phyloP scores from a whole-genome alignment of 1,140 invertebrate species.

The Pygmarrhopalites habei region DNA sequence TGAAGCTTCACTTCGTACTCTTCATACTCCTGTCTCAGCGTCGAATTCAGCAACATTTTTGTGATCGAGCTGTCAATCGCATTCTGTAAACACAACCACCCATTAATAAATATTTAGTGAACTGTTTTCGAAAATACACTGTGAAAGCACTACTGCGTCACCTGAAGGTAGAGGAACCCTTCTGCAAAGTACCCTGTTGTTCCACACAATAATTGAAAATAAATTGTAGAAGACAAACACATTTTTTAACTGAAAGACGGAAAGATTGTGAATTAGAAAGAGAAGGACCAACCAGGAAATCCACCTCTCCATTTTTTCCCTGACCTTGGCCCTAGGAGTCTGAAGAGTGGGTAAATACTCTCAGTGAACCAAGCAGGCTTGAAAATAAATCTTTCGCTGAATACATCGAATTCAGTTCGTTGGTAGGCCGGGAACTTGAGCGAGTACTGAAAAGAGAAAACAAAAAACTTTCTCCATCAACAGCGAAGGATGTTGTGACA shows the following conservation, averaged over 20 bases:
- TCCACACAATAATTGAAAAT: too few species aligned
- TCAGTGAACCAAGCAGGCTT: constrained; percentile 57
- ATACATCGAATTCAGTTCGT: constrained; percentile 46
- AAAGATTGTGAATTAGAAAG: too few species aligned
- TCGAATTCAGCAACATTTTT: constrained; percentile 38
- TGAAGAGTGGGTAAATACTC: constrained; percentile 58
- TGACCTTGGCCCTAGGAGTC: constrained; percentile 56
- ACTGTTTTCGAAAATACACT: too few species aligned
- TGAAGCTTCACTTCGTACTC: constrained; percentile 45
- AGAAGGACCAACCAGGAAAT: constrained; percentile 50
- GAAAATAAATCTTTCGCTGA: constrained; percentile 40
- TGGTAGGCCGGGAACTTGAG: constrained; percentile 56
- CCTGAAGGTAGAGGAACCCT: constrained; percentile 60
- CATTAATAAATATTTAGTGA: too few species aligned
- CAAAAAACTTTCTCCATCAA: background rate
- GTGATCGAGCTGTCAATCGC: constrained; percentile 54
- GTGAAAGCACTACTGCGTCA: too few species aligned
- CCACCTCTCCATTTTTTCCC: constrained; percentile 49
- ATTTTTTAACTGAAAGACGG: too few species aligned
- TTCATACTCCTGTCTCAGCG: background rate
- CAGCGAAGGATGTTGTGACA: too few species aligned
- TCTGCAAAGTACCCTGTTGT: constrained; percentile 58
- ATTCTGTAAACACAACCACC: constrained; percentile 49
- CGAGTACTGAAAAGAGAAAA: constrained; percentile 49
- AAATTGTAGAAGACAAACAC: too few species aligned